Evolutionary conservation across 2,797 vertebrate genomes (phyloP).

Genomic region (Pelochelys cantorii): DNA sequence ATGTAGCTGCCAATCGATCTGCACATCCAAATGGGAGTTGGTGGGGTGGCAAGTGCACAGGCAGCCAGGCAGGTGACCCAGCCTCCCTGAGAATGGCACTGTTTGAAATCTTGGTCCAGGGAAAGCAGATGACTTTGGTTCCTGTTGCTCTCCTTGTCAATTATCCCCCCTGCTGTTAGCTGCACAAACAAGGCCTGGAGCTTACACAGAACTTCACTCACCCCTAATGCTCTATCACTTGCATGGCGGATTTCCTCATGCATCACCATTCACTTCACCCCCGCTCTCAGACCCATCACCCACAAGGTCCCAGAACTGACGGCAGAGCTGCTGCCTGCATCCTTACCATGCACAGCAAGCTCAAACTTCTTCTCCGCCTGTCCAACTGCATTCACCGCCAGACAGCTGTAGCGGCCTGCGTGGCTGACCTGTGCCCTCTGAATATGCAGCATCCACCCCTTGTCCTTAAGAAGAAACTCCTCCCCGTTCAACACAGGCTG

Average conservation of each 20-base stretch:
- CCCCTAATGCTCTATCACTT: fast-evolving
- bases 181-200: fast-evolving
- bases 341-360: constrained; percentile 77
- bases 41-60: not conserved
- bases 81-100: not conserved
- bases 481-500: not conserved
- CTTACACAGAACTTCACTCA: fast-evolving
- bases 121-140: not conserved
- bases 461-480: constrained; percentile 32
- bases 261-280: not conserved
- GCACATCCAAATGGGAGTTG: not conserved
- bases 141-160: not conserved
- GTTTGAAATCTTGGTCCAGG: not conserved
- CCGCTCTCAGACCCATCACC: not conserved
- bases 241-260: not conserved
- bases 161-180: not conserved
- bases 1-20: not conserved
- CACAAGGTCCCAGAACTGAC: not conserved
- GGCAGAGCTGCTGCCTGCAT: fast-evolving
- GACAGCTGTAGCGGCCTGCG: constrained; percentile 73
- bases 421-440: constrained; percentile 49
- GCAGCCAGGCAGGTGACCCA: not conserved
- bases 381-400: constrained; percentile 51
- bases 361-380: constrained; percentile 71
- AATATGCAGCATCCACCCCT: constrained; percentile 63